Evolutionary conservation across 2,888 invertebrate genomes (phyloP), one percentile per base, ranked within the genome.

Genomic region (Agonopterix subpropinquella): DNA sequence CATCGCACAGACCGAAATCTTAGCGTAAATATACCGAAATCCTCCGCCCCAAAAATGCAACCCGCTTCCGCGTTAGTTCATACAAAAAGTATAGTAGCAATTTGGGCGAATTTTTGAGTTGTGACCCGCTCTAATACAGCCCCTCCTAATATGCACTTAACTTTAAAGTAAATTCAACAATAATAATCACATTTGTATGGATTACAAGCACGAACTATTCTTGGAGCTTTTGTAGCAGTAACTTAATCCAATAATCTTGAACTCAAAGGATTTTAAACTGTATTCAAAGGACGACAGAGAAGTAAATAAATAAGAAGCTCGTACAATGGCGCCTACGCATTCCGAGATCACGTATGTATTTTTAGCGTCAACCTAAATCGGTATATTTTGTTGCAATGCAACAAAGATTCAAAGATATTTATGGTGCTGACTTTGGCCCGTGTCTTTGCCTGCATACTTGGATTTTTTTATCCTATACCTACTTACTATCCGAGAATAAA

Each of bases 151-250:
- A 28, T 28, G 28, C 7, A 7, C 5, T 28, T 28, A 28, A 28
- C 28, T 1, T 28, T 1, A 5, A 28, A 28, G 28, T 28, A 28
- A 28, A 28, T 7, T 28, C 28, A 28, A 28, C 28, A 28, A 41
- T 36, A 42, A 11, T 36, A 15, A 36, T 36, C 43, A 47, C 47
- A 47, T 47, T 47, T 43, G 36, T 47, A 47, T 13, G 36, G 47
- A 47, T 47, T 43, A 47, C 35, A 10, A 35, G 36, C 11, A 36
- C 18, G 41, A 42, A n/a, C 5, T 28, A 28, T 28, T 28, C 28
- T 28, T 28, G 28, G 28, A 10, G 15, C 39, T 36, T 47, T 42
- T 13, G 11, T 36, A 15, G 36, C 13, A 36, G 47, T 39, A 47
- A 47, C 44, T 43, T 47, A 47, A 47, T 47, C 44, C 41, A n/a